A percentile compares a stretch with the other conserved stretches of the same genome.
Conservation (phyloP, 2,888 invertebrate species). For the Andrena chrysosceles region DNA sequence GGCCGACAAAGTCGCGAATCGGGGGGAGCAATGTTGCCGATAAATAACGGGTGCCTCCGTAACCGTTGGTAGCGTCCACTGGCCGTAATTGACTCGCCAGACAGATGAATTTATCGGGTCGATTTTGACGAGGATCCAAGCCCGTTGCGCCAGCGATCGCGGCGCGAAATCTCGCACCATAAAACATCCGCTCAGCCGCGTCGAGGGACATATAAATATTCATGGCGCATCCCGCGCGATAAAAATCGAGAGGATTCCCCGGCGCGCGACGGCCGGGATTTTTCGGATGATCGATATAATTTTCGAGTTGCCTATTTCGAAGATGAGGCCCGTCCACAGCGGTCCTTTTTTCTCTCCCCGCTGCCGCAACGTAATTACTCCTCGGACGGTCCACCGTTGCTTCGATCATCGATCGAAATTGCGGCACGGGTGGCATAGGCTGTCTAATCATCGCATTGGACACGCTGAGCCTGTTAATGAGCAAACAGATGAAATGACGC, state of each 20-base stretch:
- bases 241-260: constrained; percentile 65
- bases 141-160: constrained; percentile 48
- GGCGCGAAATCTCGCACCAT: constrained; percentile 54
- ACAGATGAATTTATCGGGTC: constrained; percentile 69
- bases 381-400: constrained; percentile 71
- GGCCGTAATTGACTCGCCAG: constrained; percentile 66
- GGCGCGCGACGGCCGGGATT: constrained; percentile 24
- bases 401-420: constrained; percentile 64
- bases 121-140: constrained; percentile 61
- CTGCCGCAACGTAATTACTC: constrained; percentile 72
- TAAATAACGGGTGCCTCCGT: constrained; percentile 38
- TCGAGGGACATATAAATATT: constrained; percentile 78
- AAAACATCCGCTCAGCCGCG: constrained; percentile 60
- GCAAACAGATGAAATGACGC: constrained; percentile 71
- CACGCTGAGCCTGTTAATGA: constrained; percentile 79
- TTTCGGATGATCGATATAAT: constrained; percentile 57
- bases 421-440: constrained; percentile 71
- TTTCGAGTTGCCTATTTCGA: constrained; percentile 61
- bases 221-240: constrained; percentile 73
- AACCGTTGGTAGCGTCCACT: constrained; percentile 42
- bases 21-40: constrained; percentile 30
- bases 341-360: constrained; percentile 31
- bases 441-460: constrained; percentile 79
- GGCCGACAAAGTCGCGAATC: constrained; percentile 4
- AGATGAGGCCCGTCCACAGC: constrained; percentile 23